These are phyloP conservation scores for Momotus momota DNA, from an alignment of 2,797 vertebrate genomes.

Conservation along the genomic window DNA sequence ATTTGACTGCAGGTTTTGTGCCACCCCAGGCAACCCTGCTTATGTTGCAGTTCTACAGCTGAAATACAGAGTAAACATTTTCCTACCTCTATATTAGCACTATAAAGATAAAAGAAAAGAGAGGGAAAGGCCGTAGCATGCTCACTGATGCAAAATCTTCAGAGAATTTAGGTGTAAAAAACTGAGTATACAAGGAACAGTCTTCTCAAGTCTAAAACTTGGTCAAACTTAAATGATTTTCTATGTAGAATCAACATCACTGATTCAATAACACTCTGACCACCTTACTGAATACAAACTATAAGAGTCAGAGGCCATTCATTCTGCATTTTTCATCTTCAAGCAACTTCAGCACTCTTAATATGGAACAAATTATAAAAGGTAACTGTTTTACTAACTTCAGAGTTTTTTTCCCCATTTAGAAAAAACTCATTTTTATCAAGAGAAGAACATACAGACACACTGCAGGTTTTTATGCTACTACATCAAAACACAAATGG, in stretches of 20 bases:
- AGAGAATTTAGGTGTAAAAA: not conserved
- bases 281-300: not conserved
- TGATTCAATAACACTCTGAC: not conserved
- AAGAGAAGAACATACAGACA: not conserved
- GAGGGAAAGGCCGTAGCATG: not conserved
- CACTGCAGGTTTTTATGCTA: not conserved
- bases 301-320: not conserved
- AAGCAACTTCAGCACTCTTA: not conserved
- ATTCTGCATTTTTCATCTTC: not conserved
- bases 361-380: not conserved
- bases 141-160: not conserved
- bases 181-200: not conserved
- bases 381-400: not conserved
- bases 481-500: not conserved
- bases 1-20: not conserved
- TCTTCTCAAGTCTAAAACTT: not conserved
- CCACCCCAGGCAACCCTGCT: not conserved
- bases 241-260: not conserved
- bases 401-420: rapidly evolving
- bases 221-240: not conserved
- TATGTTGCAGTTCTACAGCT: not conserved
- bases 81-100: not conserved
- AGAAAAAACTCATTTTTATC: not conserved
- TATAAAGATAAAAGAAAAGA: not conserved
- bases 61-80: not conserved